A percentile compares a stretch with the other conserved stretches of the same genome.
phyloP scores from a whole-genome alignment of 2,113 vertebrate species.

The Silurus meridionalis region DNA sequence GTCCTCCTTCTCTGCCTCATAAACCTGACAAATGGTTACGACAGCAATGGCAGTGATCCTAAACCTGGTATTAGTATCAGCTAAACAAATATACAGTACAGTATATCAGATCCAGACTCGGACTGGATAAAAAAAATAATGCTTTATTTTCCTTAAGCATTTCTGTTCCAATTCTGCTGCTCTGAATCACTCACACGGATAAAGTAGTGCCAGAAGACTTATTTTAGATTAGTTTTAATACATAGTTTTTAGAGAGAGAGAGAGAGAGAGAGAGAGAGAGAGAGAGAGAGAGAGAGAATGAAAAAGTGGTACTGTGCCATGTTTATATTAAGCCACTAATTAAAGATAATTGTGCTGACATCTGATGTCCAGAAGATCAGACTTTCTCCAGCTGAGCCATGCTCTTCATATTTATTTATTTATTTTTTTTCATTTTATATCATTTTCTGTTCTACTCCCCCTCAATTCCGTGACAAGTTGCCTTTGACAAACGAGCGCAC shows the following conservation, averaged over 20 bases:
- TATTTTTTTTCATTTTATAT: conserved; percentile 1
- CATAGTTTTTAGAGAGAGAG: too few relatives aligned
- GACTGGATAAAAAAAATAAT: too few relatives aligned
- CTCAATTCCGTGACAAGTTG: conserved; percentile 21
- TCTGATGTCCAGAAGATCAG: conserved; percentile 31
- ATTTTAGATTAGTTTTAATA: too few relatives aligned
- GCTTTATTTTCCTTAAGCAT: too few relatives aligned
- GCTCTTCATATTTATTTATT: not conserved
- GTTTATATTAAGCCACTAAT: not conserved
- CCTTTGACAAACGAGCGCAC: conserved; percentile 39
- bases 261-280: too few relatives aligned
- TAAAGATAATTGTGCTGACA: conserved; percentile 14
- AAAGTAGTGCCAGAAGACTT: too few relatives aligned
- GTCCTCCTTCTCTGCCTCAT: conserved; percentile 59
- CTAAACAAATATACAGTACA: not conserved
- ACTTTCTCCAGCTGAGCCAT: conserved; percentile 28
- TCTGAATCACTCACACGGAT: too few relatives aligned
- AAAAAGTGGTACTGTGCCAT: not conserved
- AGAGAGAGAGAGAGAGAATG: too few relatives aligned
- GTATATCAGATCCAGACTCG: not conserved
- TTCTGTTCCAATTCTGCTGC: too few relatives aligned
- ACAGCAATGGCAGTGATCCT: not conserved
- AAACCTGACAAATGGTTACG: not conserved
- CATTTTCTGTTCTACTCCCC: not conserved
- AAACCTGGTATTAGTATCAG: not conserved